A percentile compares a stretch with the other conserved stretches of the same genome.
Evolutionary conservation across 2,797 vertebrate species (phyloP).

Genomic region (Uromys caudimaculatus): DNA sequence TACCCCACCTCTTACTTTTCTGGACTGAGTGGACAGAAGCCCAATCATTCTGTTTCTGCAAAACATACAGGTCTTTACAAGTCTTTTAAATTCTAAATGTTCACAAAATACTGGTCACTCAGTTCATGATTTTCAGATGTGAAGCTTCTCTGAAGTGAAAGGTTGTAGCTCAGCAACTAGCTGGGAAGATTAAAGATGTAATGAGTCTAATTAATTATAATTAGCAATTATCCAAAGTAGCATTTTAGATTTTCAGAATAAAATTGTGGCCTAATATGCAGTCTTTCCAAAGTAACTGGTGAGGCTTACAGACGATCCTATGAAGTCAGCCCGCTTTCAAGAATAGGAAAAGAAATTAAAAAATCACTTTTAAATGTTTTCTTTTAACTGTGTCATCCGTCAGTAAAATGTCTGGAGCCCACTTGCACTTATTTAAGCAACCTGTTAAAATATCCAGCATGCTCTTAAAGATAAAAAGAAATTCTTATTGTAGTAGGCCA

Average conservation of each 20-base stretch:
- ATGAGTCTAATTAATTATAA: slow-evolving; percentile 35
- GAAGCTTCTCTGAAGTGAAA: slow-evolving; percentile 53
- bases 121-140: slow-evolving; percentile 56
- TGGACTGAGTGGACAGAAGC: background rate
- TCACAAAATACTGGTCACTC: slow-evolving; percentile 40
- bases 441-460: slow-evolving; percentile 22
- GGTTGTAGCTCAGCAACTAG: slow-evolving; percentile 59
- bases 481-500: slow-evolving; percentile 18
- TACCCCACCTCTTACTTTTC: background rate
- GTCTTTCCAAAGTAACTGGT: slow-evolving; percentile 80
- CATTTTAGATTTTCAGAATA: slow-evolving; percentile 70
- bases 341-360: slow-evolving; percentile 71
- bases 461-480: slow-evolving; percentile 44
- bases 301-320: slow-evolving; percentile 62
- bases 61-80: background rate
- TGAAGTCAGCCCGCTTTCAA: slow-evolving; percentile 63
- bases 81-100: background rate
- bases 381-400: slow-evolving; percentile 34
- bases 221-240: slow-evolving; percentile 41
- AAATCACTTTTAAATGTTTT: slow-evolving; percentile 24
- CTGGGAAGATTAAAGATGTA: slow-evolving; percentile 70
- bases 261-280: slow-evolving; percentile 78
- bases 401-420: background rate
- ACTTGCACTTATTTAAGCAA: slow-evolving; percentile 39
- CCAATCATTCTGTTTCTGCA: slow-evolving; percentile 1